phyloP scores from a whole-genome alignment of 2,113 vertebrate genomes.

The Entosphenus tridentatus region DNA sequence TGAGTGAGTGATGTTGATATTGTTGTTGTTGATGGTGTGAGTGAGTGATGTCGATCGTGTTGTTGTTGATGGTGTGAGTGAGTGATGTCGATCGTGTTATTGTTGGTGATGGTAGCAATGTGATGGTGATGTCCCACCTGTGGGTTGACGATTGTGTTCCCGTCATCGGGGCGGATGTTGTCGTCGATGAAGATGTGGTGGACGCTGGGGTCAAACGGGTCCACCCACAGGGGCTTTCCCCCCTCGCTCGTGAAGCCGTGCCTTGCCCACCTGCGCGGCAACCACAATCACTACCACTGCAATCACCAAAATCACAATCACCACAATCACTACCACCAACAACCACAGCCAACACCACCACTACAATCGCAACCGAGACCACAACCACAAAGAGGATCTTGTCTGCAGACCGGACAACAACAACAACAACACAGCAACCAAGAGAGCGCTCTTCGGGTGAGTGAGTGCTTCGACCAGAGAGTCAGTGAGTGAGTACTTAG shows the following conservation, averaged over 20 bases:
- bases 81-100: neutral
- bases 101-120: neutral
- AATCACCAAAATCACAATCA: no score
- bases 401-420: no score
- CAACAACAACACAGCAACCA: no score
- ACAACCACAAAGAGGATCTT: no score
- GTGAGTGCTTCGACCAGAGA: no score
- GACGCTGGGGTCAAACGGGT: slow-evolving; percentile 32
- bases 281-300: no score
- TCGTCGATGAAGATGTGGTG: slow-evolving; percentile 75
- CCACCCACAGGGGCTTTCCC: slow-evolving; percentile 58
- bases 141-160: slow-evolving; percentile 40
- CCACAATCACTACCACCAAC: no score
- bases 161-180: slow-evolving; percentile 43
- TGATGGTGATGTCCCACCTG: slow-evolving; percentile 22
- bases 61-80: no score
- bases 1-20: neutral
- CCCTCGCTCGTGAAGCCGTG: slow-evolving; percentile 34
- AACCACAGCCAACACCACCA: no score
- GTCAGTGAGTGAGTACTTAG: no score
- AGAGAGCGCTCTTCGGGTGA: no score
- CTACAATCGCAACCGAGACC: no score
- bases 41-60: neutral
- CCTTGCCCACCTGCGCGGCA: slow-evolving; percentile 34
- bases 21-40: neutral